Evolutionary conservation across 1,140 invertebrate genomes (phyloP).

Genomic region (Brachionus plicatilis): DNA sequence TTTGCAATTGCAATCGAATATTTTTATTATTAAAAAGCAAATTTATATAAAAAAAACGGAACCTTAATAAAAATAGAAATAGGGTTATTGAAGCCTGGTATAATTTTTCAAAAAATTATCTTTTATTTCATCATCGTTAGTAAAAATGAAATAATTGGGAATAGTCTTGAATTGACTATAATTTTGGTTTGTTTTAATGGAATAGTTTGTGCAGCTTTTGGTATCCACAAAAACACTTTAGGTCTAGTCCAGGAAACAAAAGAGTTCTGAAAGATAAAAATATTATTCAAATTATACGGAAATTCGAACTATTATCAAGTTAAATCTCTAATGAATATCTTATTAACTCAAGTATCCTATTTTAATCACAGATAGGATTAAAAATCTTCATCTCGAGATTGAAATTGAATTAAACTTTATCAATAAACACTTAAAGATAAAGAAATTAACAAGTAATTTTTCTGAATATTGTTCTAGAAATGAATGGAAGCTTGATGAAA

Average conservation of each 20-base stretch:
- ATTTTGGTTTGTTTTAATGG: no score
- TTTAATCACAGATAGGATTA: constrained; percentile 1
- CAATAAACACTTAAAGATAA: not conserved
- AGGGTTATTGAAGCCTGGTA: no score
- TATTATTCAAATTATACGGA: not conserved
- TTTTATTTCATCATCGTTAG: no score
- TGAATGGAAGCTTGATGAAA: not conserved
- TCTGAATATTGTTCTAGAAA: not conserved
- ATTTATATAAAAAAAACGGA: not conserved
- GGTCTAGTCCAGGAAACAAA: not conserved
- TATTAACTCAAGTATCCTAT: constrained; percentile 1
- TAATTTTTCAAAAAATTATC: no score
- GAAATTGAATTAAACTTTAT: constrained; percentile 3
- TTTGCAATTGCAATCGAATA: not conserved
- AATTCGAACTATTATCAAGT: not conserved
- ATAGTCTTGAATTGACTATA: no score
- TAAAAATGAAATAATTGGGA: no score
- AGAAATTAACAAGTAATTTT: not conserved
- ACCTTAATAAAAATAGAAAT: not conserved
- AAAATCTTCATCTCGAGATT: not conserved
- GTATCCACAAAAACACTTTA: not conserved
- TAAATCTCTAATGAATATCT: not conserved
- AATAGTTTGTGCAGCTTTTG: not conserved
- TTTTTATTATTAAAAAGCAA: not conserved
- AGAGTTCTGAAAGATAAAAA: not conserved